Base-by-base conservation (phyloP, 2,113 vertebrate genomes). In the Hippocampus mohnikei region DNA sequence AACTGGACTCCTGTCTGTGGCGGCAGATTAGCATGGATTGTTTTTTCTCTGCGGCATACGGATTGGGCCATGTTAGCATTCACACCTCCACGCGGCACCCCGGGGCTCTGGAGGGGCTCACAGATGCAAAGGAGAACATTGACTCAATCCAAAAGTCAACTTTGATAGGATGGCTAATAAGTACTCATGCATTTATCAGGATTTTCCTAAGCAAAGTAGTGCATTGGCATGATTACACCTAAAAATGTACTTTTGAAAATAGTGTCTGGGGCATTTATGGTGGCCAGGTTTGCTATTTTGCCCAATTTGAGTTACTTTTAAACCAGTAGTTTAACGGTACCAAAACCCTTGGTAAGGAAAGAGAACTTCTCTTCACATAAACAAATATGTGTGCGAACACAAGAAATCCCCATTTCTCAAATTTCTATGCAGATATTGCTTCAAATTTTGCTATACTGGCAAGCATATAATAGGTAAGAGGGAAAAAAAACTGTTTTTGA, bases 1-100 rank as follows among this genome's bases (percentile, higher is more conserved):
- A 92, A 92, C 92, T 90, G 90, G 90, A 90, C 90, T 91, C 89
- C 89, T 91, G 86, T 92, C 89, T 91, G 81, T 85, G 88, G 83
- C 53, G 70, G 79, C 74, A 84, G 84, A 93, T 93, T 92, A 92
- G 87, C 90, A 88, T 86, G 89, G 75, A 91, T 92, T 92, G 89
- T 92, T 92, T 91, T 85, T 91, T 88, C 88, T 82, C 79, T 75
- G 84, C 62, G 85, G 86, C 83, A 84, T 78, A 90, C 79, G 84
- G 89, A 91, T 90, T 84, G 89, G 81, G 81, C 71, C 46, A 63
- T 69, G 77, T 87, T 90, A 90, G 86, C 88, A 88, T 91, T 90
- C 78, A 73, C 82, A 85, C 77, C 77, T 88, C 75, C 25, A 62
- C 62, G 63, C 37, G 50, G 74, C 9, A 18, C 68, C 60, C 15